Evolutionary conservation across 2,113 vertebrate species (phyloP).

Genomic region (Nothocercus julius): DNA sequence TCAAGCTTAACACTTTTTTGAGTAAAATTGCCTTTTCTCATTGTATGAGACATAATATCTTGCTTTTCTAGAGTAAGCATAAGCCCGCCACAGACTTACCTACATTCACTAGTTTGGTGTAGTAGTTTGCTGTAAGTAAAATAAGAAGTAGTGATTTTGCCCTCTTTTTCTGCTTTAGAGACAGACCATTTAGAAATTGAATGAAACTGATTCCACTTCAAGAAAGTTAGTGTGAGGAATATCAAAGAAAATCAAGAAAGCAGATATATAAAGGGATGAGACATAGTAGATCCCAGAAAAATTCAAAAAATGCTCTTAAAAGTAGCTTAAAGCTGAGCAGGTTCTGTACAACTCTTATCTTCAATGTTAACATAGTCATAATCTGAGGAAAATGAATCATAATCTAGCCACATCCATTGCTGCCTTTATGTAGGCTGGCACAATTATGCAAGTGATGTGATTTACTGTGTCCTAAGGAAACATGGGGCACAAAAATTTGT

Average conservation of each 20-base stretch:
- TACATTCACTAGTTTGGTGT: not conserved
- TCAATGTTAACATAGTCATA: not conserved
- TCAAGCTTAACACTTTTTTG: not conserved
- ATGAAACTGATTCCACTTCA: not conserved
- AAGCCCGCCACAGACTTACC: not conserved
- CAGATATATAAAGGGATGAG: not conserved
- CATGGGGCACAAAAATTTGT: not conserved
- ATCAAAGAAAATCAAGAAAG: not conserved
- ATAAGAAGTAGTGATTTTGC: not conserved
- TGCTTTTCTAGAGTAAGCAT: not conserved
- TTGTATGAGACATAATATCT: not conserved
- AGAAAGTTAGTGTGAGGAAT: not conserved
- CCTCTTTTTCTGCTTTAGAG: not conserved
- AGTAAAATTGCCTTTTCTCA: not conserved
- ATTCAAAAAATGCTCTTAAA: not conserved
- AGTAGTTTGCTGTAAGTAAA: not conserved
- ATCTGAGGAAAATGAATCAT: not conserved
- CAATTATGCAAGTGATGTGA: not conserved
- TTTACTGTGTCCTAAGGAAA: not conserved
- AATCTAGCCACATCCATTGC: not conserved
- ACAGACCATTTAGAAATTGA: not conserved
- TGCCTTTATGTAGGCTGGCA: not conserved
- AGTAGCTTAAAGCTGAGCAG: not conserved
- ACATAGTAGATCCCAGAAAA: not conserved
- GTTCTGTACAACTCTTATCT: not conserved